Percentiles rank a stretch among this genome's conserved stretches.
Evolutionary conservation across 2,888 invertebrate genomes (phyloP).

Genomic region (Fragum sueziense): DNA sequence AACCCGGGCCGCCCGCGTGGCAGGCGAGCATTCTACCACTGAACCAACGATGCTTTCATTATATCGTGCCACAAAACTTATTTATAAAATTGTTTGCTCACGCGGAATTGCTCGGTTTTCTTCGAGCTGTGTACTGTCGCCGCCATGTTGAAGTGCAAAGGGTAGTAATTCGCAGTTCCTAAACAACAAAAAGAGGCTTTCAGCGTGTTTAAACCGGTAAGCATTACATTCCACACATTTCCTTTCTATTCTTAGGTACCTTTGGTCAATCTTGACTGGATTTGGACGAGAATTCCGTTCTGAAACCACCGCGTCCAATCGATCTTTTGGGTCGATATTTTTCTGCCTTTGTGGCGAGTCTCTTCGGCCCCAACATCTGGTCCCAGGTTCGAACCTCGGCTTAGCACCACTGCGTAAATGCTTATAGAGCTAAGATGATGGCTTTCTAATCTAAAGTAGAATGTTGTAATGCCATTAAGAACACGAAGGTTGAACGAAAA

Average conservation of each 20-base stretch:
- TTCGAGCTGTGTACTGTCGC: not conserved
- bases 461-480: not conserved
- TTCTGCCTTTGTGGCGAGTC: not conserved
- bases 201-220: not conserved
- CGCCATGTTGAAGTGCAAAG: conserved; percentile 22
- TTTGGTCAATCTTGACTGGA: not conserved
- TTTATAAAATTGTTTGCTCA: not conserved
- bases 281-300: not conserved
- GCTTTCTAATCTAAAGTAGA: not conserved
- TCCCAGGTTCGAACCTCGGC: conserved; percentile 6
- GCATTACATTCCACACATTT: not conserved
- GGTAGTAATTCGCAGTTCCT: not conserved
- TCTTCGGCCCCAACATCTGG: not conserved
- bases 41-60: conserved; percentile 42
- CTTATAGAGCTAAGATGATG: not conserved
- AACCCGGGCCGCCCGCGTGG: conserved; percentile 28
- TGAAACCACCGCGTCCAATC: not conserved
- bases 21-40: conserved; percentile 36
- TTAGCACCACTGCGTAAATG: not conserved
- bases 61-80: not conserved
- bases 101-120: not conserved
- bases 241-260: not conserved
- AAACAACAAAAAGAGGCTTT: conserved; percentile 1
- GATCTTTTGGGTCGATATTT: not conserved
- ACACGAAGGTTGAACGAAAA: not conserved